Evolutionary conservation across 2,888 invertebrate genomes (phyloP).

Genomic region (Colostygia pectinataria): DNA sequence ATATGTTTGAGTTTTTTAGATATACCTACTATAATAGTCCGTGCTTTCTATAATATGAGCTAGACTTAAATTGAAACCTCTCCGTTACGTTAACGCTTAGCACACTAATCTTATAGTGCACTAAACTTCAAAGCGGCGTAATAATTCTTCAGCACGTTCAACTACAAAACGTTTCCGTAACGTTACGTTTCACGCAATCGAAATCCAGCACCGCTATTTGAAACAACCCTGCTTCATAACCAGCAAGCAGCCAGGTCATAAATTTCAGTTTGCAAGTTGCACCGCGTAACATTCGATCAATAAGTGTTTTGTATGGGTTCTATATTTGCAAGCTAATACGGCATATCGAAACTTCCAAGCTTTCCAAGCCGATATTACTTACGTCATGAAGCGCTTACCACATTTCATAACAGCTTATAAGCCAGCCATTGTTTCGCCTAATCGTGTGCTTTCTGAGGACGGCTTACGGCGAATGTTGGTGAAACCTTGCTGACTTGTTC

Average conservation of each 20-base stretch:
- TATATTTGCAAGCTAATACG: constrained; percentile 80
- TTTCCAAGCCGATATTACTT: constrained; percentile 67
- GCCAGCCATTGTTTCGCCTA: constrained; percentile 23
- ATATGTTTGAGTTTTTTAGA: no score
- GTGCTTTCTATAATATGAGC: no score
- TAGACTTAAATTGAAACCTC: no score
- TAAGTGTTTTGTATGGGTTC: constrained; percentile 80
- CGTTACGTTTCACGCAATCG: no score
- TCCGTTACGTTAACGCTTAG: no score
- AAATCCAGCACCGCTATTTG: constrained; percentile 1
- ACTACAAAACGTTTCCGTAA: not conserved
- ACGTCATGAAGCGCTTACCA: constrained; percentile 48
- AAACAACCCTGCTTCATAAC: constrained; percentile 42
- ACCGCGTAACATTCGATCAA: constrained; percentile 78
- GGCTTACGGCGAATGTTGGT: constrained; percentile 23
- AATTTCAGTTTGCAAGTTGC: constrained; percentile 81
- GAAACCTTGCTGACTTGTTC: constrained; percentile 12
- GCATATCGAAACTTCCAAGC: constrained; percentile 73
- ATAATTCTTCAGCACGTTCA: no score
- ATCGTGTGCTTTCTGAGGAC: constrained; percentile 33
- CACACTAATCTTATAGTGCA: no score
- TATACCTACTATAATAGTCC: no score
- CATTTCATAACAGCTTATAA: constrained; percentile 35
- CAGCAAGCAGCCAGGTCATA: constrained; percentile 57
- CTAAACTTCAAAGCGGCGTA: no score